Percentiles rank a stretch among this genome's conserved stretches.
Conservation (phyloP, 2,888 invertebrate genomes). For the Drosophila pseudotalamancana region DNA sequence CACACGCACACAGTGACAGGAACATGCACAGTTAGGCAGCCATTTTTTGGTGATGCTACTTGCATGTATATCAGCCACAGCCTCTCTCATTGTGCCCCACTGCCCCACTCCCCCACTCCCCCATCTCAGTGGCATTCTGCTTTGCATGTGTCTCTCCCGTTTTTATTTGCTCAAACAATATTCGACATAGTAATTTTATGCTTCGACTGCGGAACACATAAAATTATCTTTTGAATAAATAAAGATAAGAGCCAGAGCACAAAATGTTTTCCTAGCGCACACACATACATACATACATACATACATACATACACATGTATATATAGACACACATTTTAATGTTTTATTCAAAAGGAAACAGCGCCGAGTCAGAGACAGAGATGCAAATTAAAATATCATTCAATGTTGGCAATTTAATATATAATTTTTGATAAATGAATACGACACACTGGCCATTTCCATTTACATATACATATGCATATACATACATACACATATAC, state of each 20-base stretch:
- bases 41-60: conserved; percentile 72
- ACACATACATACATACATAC: conserved; percentile 43
- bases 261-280: conserved; percentile 54
- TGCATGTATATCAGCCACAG: conserved; percentile 55
- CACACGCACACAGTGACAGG: conserved; percentile 23
- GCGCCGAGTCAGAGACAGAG: conserved; percentile 61
- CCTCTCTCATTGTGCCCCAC: conserved; percentile 1
- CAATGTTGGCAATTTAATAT: conserved; percentile 79
- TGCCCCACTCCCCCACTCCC: not conserved
- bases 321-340: conserved; percentile 69
- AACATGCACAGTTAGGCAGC: conserved; percentile 62
- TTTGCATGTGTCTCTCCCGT: conserved; percentile 73
- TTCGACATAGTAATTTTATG: conserved; percentile 79
- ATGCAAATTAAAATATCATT: conserved; percentile 80
- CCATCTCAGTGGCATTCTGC: conserved; percentile 22
- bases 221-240: conserved; percentile 79
- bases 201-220: conserved; percentile 80
- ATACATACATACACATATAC: conserved; percentile 15
- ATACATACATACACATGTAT: no score
- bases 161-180: conserved; percentile 79
- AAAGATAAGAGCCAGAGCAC: conserved; percentile 73
- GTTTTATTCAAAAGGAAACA: conserved; percentile 80
- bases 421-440: conserved; percentile 79
- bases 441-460: conserved; percentile 40
- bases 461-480: conserved; percentile 13